A percentile compares a stretch with the other conserved stretches of the same genome.
Evolutionary conservation across 2,797 vertebrate genomes (phyloP).

Genomic region (Pangasius sanitwongsei): DNA sequence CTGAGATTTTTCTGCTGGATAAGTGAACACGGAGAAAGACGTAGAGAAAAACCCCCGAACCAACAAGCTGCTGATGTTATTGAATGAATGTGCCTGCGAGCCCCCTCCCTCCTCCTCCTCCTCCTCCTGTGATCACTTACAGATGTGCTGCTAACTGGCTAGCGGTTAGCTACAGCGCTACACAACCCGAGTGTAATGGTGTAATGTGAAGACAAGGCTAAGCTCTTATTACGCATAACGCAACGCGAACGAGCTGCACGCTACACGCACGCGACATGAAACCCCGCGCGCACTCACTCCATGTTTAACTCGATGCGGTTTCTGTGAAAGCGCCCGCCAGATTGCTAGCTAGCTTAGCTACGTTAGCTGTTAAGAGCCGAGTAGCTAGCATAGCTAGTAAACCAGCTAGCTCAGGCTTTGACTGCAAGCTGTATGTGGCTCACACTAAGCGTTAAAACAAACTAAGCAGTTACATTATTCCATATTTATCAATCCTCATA

Average conservation of each 20-base stretch:
- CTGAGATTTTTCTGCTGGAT: background rate
- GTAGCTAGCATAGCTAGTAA: constrained; percentile 66
- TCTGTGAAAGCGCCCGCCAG: constrained; percentile 5
- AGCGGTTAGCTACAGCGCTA: constrained; percentile 56
- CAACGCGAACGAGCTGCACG: background rate
- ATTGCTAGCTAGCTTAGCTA: constrained; percentile 35
- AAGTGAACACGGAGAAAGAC: background rate
- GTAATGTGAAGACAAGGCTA: background rate
- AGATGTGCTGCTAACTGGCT: constrained; percentile 70
- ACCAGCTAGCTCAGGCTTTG: constrained; percentile 69
- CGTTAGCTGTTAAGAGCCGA: constrained; percentile 61
- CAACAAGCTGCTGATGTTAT: background rate
- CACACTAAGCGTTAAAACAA: constrained; percentile 72
- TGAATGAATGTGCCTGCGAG: constrained; percentile 52
- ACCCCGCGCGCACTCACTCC: background rate
- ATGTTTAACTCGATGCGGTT: background rate
- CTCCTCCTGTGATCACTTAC: constrained; percentile 74
- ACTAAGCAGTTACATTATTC: constrained; percentile 74
- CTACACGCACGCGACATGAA: background rate
- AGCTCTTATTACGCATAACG: background rate
- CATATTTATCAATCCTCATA: constrained; percentile 74
- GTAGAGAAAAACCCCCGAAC: background rate
- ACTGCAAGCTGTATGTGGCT: constrained; percentile 78
- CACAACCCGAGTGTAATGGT: background rate
- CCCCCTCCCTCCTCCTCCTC: constrained; percentile 43